Evolutionary conservation across 2,888 invertebrate species (phyloP), one percentile per base, ranked within the genome.

Genomic region (Cerastis rubricosa): DNA sequence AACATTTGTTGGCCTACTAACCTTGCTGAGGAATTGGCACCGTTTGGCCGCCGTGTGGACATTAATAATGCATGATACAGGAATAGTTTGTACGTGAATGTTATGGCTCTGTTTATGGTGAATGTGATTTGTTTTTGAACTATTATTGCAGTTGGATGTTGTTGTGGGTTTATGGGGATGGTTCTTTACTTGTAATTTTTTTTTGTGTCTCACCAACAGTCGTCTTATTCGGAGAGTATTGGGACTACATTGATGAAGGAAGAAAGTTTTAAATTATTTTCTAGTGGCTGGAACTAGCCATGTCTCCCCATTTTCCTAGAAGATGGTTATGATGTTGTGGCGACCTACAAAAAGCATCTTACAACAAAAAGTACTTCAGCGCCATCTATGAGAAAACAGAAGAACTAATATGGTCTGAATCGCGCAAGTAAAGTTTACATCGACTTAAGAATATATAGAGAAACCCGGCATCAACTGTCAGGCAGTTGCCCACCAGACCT

Each of bases 1-100:
- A 91, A 89, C 84, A 88, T 89, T 89, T 87, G 68, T 70, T 86
- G 85, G 77, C 85, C 90, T 78, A 84, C 78, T 87, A 84, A 89
- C 87, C 87, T 86, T 87, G 88, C 81, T 66, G 73, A 67, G 40
- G 54, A 83, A 84, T 83, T 83, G 84, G 86, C 79, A 74, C 61
- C 35, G 71, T 64, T 65, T 47, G 70, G 65, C 43, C 29, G 43
- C 54, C 81, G 81, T 82, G 74, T 47, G 66, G 57, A 40, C 43
- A 82, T 84, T 82, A 83, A 83, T 84, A 84, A 85, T 84, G 73
- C 47, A 84, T 85, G 70, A 75, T 76, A 71, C 83, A 82, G 14
- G 61, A 64, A 76, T 59, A 67, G 78, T 69, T 71, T 57, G 82
- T 72, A 40, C 47, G 74, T 69, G 69, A 81, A 75, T 72, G 85